phyloP scores from a whole-genome alignment of 1,140 invertebrate genomes.

The Nomia melanderi region DNA sequence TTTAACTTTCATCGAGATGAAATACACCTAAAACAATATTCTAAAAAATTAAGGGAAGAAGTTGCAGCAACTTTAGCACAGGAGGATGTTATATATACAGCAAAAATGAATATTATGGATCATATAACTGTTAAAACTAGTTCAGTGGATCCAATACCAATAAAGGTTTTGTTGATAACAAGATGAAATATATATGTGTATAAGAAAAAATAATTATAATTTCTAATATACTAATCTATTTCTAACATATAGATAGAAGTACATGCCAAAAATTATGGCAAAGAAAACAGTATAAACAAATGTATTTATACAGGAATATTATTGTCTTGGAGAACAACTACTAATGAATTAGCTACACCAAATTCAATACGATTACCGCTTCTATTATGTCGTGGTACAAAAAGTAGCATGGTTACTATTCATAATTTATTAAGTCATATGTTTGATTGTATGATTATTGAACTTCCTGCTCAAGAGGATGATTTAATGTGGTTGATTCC shows the following conservation, averaged over 20 bases:
- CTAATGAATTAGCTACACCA: conserved; percentile 12
- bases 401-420: conserved; percentile 63
- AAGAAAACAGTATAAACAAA: conserved; percentile 42
- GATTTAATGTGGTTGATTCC: conserved; percentile 73
- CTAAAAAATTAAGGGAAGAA: conserved; percentile 73
- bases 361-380: conserved; percentile 67
- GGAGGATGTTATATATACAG: conserved; percentile 69
- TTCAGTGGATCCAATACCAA: conserved; percentile 54
- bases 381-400: conserved; percentile 71
- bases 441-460: conserved; percentile 72
- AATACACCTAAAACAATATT: conserved; percentile 70
- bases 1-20: conserved; percentile 68
- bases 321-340: conserved; percentile 65
- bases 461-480: conserved; percentile 59
- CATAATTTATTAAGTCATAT: conserved; percentile 66
- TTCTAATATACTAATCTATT: conserved; percentile 3
- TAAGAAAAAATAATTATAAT: not conserved
- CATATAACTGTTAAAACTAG: conserved; percentile 36
- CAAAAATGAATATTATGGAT: conserved; percentile 63
- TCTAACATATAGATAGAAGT: conserved; percentile 66
- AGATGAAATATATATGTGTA: not conserved
- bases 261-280: conserved; percentile 24
- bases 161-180: conserved; percentile 59
- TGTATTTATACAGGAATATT: conserved; percentile 70
- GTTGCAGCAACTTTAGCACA: conserved; percentile 63